phyloP scores from a whole-genome alignment of 2,113 vertebrate species.

The Coryphaenoides rupestris region DNA sequence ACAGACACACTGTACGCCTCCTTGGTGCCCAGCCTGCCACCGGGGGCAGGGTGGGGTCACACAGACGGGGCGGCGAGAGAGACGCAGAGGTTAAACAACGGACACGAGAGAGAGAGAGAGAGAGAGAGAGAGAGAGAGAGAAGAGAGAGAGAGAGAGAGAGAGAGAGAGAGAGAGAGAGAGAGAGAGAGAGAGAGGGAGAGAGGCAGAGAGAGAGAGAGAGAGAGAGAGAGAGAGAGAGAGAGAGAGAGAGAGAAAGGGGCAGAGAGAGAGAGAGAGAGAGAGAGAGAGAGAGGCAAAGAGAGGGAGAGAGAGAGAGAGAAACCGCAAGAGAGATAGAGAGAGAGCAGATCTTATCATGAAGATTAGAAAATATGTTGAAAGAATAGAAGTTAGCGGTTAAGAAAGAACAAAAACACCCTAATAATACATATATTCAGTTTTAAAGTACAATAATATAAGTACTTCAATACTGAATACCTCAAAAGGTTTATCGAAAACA shows the following conservation, averaged over 20 bases:
- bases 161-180: neutral
- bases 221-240: conserved; percentile 5
- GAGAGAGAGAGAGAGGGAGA: neutral
- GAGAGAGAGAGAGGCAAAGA: too few relatives aligned
- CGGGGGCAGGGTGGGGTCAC: too few relatives aligned
- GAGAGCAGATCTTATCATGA: neutral
- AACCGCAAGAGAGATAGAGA: neutral
- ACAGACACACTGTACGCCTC: conserved; percentile 98
- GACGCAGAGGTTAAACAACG: conserved; percentile 71
- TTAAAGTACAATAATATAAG: too few relatives aligned
- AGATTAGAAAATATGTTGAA: too few relatives aligned
- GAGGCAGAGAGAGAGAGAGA: conserved; percentile 7
- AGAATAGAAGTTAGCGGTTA: too few relatives aligned
- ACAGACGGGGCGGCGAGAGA: conserved; percentile 34
- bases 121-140: neutral
- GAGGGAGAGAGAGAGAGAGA: too few relatives aligned
- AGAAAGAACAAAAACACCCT: too few relatives aligned
- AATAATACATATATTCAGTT: neutral
- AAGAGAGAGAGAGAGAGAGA: neutral
- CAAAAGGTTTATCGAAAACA: too few relatives aligned
- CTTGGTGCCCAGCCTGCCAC: conserved; percentile 89
- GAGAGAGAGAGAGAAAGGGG: neutral
- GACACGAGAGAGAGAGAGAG: conserved; percentile 54
- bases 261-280: too few relatives aligned
- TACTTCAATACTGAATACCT: too few relatives aligned